Conservation (phyloP, 1,140 invertebrate genomes). For the Drosophila malerkotliana region DNA sequence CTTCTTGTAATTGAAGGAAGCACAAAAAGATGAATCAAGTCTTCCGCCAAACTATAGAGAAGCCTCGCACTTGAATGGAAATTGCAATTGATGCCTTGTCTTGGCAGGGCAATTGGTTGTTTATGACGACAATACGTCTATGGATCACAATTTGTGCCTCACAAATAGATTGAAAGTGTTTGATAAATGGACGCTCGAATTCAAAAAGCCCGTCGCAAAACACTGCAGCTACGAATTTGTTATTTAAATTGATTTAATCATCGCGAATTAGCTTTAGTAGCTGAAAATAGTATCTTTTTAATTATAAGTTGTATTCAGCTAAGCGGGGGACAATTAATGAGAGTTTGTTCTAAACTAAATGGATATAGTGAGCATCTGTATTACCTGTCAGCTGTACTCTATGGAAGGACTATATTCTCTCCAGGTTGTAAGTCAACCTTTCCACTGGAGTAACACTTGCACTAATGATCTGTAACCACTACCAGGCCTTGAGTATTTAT, state of each 20-base stretch:
- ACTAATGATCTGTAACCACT: slow-evolving; percentile 31
- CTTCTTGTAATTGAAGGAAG: slow-evolving; percentile 23
- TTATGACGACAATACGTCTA: slow-evolving; percentile 28
- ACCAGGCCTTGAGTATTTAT: slow-evolving; percentile 28
- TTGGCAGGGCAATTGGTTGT: slow-evolving; percentile 31
- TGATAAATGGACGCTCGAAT: slow-evolving; percentile 6
- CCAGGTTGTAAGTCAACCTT: not conserved
- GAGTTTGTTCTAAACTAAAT: not conserved
- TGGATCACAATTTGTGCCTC: slow-evolving; percentile 17
- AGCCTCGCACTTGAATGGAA: not conserved
- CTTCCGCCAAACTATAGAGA: slow-evolving; percentile 9
- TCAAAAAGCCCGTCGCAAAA: not conserved
- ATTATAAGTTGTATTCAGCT: slow-evolving; percentile 11
- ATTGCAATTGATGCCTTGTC: slow-evolving; percentile 38
- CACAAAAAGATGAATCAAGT: slow-evolving; percentile 23
- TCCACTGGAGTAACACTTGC: slow-evolving; percentile 21
- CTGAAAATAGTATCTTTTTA: slow-evolving; percentile 22
- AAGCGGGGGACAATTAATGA: slow-evolving; percentile 4
- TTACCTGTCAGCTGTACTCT: slow-evolving; percentile 6
- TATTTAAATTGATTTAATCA: slow-evolving; percentile 49
- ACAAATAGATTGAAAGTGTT: slow-evolving; percentile 1
- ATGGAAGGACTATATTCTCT: not conserved
- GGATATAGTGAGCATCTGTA: not conserved
- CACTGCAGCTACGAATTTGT: slow-evolving; percentile 26
- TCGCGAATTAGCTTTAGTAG: slow-evolving; percentile 26